phyloP scores from a whole-genome alignment of 1,140 invertebrate species.

The Aricia agestis region DNA sequence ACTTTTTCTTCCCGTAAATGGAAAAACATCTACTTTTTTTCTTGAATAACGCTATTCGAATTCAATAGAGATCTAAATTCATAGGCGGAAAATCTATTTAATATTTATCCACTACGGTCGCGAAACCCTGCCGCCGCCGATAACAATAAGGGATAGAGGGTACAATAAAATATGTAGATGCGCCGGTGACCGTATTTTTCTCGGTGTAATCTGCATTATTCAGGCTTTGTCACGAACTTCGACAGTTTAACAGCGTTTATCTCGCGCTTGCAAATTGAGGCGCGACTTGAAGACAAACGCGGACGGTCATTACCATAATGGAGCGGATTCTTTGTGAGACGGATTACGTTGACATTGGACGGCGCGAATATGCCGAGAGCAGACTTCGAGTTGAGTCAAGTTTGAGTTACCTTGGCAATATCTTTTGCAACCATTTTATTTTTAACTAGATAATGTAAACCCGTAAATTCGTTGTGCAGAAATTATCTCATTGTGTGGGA shows the following conservation, averaged over 20 bases:
- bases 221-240: constrained; percentile 75
- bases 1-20: too few species aligned
- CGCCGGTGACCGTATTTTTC: constrained; percentile 73
- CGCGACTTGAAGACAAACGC: constrained; percentile 76
- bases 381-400: background rate
- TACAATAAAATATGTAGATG: constrained; percentile 75
- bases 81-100: background rate
- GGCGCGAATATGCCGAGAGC: background rate
- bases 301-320: constrained; percentile 75
- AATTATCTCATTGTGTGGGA: too few species aligned
- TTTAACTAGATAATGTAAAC: too few species aligned
- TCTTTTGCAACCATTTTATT: background rate
- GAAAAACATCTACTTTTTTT: too few species aligned
- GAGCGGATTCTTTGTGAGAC: constrained; percentile 69
- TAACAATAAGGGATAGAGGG: constrained; percentile 56
- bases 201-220: constrained; percentile 75
- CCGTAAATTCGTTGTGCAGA: background rate
- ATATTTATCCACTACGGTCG: background rate
- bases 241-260: constrained; percentile 76
- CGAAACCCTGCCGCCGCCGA: constrained; percentile 22
- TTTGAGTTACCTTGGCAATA: background rate
- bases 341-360: constrained; percentile 54
- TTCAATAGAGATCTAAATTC: background rate
- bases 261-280: constrained; percentile 75
- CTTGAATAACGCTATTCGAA: background rate